Conservation (phyloP, 2,888 invertebrate species). For the Ochropacha duplaris region DNA sequence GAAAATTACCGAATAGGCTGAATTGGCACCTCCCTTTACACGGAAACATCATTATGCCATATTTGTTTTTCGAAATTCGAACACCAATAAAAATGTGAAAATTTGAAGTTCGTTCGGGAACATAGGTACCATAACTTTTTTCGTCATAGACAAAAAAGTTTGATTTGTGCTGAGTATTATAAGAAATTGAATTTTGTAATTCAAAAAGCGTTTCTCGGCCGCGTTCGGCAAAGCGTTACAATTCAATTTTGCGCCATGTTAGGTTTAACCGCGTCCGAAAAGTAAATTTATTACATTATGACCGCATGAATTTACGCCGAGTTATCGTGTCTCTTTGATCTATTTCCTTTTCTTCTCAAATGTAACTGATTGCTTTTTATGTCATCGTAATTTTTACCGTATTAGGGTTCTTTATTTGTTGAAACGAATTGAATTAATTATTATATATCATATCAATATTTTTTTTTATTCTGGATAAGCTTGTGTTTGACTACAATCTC, state of each 20-base stretch:
- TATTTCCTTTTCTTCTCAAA: slow-evolving; percentile 47
- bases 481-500: too few species aligned
- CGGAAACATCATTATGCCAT: slow-evolving; percentile 58
- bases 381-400: slow-evolving; percentile 45
- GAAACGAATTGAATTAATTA: neutral
- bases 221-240: slow-evolving; percentile 51
- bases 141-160: slow-evolving; percentile 20
- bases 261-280: slow-evolving; percentile 49
- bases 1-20: slow-evolving; percentile 67
- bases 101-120: neutral
- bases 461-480: too few species aligned
- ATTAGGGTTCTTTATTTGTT: neutral
- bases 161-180: slow-evolving; percentile 53
- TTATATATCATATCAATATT: too few species aligned
- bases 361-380: slow-evolving; percentile 53
- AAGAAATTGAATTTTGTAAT: slow-evolving; percentile 65
- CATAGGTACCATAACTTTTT: neutral
- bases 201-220: slow-evolving; percentile 51
- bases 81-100: slow-evolving; percentile 3
- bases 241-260: slow-evolving; percentile 73
- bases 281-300: slow-evolving; percentile 69
- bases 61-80: slow-evolving; percentile 33
- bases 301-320: slow-evolving; percentile 53
- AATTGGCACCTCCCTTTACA: slow-evolving; percentile 61
- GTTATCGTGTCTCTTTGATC: slow-evolving; percentile 58